phyloP scores from a whole-genome alignment of 1,140 invertebrate species.

The Pogonomyrmex californicus region DNA sequence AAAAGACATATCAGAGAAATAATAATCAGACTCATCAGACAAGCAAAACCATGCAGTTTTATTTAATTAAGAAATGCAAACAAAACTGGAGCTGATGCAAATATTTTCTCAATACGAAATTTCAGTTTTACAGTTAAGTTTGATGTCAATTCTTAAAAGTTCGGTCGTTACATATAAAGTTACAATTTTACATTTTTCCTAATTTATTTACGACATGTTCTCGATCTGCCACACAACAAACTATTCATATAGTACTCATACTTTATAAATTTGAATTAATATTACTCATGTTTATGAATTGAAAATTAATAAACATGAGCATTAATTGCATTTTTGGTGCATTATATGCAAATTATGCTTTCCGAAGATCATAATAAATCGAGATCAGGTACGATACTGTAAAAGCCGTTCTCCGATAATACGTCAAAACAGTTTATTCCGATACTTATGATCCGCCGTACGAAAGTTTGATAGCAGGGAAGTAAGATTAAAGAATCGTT shows the following conservation, averaged over 20 bases:
- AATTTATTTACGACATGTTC: conserved; percentile 5
- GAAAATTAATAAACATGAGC: conserved; percentile 11
- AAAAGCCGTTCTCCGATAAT: conserved; percentile 21
- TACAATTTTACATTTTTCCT: neutral
- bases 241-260: neutral
- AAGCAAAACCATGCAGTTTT: neutral
- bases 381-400: neutral
- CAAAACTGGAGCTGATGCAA: neutral
- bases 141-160: neutral
- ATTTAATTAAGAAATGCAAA: neutral
- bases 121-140: neutral
- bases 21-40: neutral
- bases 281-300: conserved; percentile 2
- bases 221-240: neutral
- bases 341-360: neutral
- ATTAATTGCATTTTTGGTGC: conserved; percentile 31
- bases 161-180: neutral
- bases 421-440: conserved; percentile 50
- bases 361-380: conserved; percentile 16
- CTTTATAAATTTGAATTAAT: conserved; percentile 16
- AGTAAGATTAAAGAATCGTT: conserved; percentile 83
- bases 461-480: conserved; percentile 67
- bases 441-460: conserved; percentile 50
- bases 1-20: neutral
- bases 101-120: neutral